A percentile compares a stretch with the other conserved stretches of the same genome.
Conservation (phyloP, 2,888 invertebrate species). For the Acrobasis suavella region DNA sequence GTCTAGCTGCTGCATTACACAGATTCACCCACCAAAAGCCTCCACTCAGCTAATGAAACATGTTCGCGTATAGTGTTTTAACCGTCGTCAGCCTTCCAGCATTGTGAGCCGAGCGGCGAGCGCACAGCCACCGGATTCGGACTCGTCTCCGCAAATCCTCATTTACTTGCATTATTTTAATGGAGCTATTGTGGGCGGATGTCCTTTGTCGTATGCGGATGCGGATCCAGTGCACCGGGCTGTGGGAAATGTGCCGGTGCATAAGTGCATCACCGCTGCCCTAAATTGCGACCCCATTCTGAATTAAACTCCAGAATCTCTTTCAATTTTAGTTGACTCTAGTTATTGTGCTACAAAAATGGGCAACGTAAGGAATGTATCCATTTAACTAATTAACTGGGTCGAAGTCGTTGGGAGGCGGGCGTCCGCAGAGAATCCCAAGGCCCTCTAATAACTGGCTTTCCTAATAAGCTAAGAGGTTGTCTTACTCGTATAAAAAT, state of each 20-base stretch:
- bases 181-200: constrained; percentile 80
- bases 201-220: constrained; percentile 76
- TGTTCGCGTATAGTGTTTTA: constrained; percentile 80
- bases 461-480: constrained; percentile 79
- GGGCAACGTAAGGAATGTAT: constrained; percentile 58
- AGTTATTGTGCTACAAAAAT: constrained; percentile 57
- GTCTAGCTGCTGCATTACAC: constrained; percentile 79
- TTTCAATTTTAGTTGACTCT: constrained; percentile 56
- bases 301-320: constrained; percentile 60
- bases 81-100: constrained; percentile 61
- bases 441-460: constrained; percentile 72
- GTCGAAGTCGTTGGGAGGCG: constrained; percentile 60
- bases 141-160: constrained; percentile 78
- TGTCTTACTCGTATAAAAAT: constrained; percentile 77
- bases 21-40: constrained; percentile 82
- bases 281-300: constrained; percentile 62
- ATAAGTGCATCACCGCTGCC: constrained; percentile 71
- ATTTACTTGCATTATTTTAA: constrained; percentile 83
- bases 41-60: constrained; percentile 84
- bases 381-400: constrained; percentile 77
- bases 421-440: constrained; percentile 68
- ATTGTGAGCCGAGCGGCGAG: constrained; percentile 67
- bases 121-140: constrained; percentile 64
- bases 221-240: constrained; percentile 64
- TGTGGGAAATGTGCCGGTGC: constrained; percentile 73